Conservation (phyloP, 2,888 invertebrate species). For the Drosophila kuntzei region DNA sequence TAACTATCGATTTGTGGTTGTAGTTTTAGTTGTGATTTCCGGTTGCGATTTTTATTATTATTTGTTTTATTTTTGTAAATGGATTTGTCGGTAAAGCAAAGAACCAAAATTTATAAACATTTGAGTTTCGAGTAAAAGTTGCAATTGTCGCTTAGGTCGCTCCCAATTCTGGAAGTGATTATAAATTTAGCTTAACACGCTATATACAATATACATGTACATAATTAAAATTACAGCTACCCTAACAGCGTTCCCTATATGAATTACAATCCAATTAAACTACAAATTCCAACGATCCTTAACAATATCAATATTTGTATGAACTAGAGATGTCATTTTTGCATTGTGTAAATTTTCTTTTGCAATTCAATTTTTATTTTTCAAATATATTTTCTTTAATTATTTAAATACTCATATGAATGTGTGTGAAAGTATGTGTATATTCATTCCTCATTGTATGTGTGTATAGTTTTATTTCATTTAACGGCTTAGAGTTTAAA, state of each 20-base stretch:
- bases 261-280: conserved; percentile 72
- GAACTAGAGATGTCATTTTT: conserved; percentile 66
- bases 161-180: conserved; percentile 18
- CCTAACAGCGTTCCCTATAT: conserved; percentile 77
- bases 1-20: conserved; percentile 42
- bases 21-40: conserved; percentile 16
- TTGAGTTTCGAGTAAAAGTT: conserved; percentile 30
- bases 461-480: conserved; percentile 64
- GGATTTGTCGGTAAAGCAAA: conserved; percentile 42
- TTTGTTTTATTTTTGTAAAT: conserved; percentile 21
- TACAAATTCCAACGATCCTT: conserved; percentile 80
- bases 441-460: conserved; percentile 21
- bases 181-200: conserved; percentile 62
- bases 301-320: conserved; percentile 67
- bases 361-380: conserved; percentile 16
- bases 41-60: background rate
- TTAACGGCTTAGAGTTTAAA: conserved; percentile 80
- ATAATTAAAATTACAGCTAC: conserved; percentile 70
- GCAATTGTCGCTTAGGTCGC: conserved; percentile 31
- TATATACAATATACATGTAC: conserved; percentile 79
- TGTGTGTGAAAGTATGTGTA: conserved; percentile 36
- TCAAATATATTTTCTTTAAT: background rate
- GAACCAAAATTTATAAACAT: conserved; percentile 22
- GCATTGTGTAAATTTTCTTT: conserved; percentile 64
- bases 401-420: conserved; percentile 33